Conservation (phyloP, 2,888 invertebrate genomes). For the Agrotis ipsilon region DNA sequence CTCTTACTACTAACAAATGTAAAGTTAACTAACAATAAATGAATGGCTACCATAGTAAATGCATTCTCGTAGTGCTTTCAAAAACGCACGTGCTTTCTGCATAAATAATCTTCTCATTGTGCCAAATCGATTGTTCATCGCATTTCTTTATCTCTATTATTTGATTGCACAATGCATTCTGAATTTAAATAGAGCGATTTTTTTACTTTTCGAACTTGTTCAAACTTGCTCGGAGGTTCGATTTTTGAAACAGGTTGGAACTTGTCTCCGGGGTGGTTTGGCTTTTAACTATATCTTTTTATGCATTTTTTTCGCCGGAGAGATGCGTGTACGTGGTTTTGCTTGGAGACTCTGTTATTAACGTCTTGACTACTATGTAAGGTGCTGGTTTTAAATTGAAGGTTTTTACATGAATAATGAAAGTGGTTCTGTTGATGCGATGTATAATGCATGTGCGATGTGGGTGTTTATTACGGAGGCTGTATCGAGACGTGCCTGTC, state of each 20-base stretch:
- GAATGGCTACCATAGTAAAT: conserved; percentile 48
- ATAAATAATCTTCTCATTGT: conserved; percentile 70
- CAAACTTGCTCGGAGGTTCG: conserved; percentile 71
- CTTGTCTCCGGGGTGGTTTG: conserved; percentile 70
- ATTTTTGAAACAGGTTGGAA: conserved; percentile 81
- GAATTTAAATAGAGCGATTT: conserved; percentile 53
- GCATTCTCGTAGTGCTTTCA: conserved; percentile 48
- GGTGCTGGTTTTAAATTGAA: conserved; percentile 51
- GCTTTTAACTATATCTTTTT: conserved; percentile 59
- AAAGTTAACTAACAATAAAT: conserved; percentile 60
- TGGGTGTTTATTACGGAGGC: conserved; percentile 33
- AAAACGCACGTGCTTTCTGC: conserved; percentile 75
- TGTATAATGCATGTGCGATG: conserved; percentile 51
- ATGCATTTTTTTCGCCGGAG: conserved; percentile 41
- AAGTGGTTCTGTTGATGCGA: conserved; percentile 53
- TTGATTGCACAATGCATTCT: conserved; percentile 70
- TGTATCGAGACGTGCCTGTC: conserved; percentile 3
- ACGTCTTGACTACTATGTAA: conserved; percentile 45
- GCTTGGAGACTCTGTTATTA: conserved; percentile 45
- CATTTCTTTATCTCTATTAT: conserved; percentile 51
- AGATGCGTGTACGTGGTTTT: conserved; percentile 34
- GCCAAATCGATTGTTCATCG: conserved; percentile 64
- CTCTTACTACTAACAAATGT: conserved; percentile 40
- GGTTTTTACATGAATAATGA: conserved; percentile 60
- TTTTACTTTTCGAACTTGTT: conserved; percentile 68